Conservation (phyloP, 2,113 vertebrate species). For the Apteryx mantelli region DNA sequence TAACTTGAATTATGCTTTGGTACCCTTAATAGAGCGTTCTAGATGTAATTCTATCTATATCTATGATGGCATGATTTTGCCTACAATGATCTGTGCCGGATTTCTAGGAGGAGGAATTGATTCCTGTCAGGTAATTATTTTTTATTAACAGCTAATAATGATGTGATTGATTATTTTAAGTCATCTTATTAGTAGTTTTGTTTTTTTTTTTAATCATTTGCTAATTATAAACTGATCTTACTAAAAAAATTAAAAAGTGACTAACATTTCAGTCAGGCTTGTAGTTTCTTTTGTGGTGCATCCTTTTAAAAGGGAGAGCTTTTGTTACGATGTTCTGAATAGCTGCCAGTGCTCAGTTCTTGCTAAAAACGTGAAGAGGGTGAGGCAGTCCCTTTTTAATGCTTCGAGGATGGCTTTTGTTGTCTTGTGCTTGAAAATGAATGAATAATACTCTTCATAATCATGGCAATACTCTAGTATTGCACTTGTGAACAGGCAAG, state of each 20-base stretch:
- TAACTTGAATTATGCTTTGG: conserved; percentile 75
- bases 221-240: neutral
- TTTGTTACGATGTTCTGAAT: neutral
- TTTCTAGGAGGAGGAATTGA: conserved; percentile 81
- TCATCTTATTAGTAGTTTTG: neutral
- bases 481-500: neutral
- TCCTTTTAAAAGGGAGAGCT: neutral
- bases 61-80: conserved; percentile 78
- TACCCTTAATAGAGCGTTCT: conserved; percentile 78
- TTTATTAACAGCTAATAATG: neutral
- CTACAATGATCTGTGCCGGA: conserved; percentile 91
- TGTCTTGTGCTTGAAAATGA: neutral
- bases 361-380: neutral
- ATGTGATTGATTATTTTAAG: neutral
- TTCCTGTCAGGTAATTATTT: conserved; percentile 86
- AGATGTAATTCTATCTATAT: conserved; percentile 75
- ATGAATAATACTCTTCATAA: neutral
- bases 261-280: neutral
- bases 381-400: neutral
- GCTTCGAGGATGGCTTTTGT: neutral
- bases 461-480: neutral
- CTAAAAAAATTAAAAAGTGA: neutral
- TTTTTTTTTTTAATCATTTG: neutral
- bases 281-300: neutral
- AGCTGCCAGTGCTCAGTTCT: neutral